Percentiles rank a stretch among this genome's conserved stretches.
Evolutionary conservation across 2,113 vertebrate species (phyloP).

Genomic region (Rostratula benghalensis): DNA sequence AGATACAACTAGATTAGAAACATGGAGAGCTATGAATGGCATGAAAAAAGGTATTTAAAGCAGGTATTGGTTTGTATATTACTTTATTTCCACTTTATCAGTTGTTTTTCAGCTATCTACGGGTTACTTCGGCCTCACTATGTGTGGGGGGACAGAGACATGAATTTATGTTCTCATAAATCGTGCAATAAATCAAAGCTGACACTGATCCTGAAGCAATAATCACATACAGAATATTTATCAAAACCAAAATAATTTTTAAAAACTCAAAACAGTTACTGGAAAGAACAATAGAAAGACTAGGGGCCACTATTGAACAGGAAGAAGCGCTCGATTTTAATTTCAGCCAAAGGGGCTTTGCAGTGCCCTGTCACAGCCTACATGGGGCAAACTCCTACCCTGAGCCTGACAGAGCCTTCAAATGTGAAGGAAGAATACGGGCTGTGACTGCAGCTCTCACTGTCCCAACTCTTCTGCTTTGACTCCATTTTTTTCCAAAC

Average conservation of each 20-base stretch:
- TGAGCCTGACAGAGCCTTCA: background rate
- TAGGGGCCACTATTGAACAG: background rate
- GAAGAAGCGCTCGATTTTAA: background rate
- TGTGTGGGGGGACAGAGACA: background rate
- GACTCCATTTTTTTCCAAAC: background rate
- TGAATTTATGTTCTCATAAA: accelerated
- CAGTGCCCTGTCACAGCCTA: background rate
- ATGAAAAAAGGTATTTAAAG: background rate
- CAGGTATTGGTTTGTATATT: background rate
- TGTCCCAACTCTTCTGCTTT: background rate
- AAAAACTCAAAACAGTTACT: background rate
- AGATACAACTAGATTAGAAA: background rate
- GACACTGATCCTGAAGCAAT: background rate
- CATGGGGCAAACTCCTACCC: background rate
- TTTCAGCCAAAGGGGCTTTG: background rate
- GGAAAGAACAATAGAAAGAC: background rate
- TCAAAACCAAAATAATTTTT: background rate
- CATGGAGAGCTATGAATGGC: background rate
- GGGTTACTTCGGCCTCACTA: background rate
- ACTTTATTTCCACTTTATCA: background rate
- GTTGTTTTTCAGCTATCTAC: background rate
- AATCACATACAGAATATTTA: background rate
- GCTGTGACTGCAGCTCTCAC: background rate
- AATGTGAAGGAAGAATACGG: background rate
- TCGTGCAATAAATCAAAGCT: background rate